Percentiles rank a stretch among this genome's conserved stretches.
phyloP scores from a whole-genome alignment of 2,888 invertebrate genomes.

The Drosophila cognata region DNA sequence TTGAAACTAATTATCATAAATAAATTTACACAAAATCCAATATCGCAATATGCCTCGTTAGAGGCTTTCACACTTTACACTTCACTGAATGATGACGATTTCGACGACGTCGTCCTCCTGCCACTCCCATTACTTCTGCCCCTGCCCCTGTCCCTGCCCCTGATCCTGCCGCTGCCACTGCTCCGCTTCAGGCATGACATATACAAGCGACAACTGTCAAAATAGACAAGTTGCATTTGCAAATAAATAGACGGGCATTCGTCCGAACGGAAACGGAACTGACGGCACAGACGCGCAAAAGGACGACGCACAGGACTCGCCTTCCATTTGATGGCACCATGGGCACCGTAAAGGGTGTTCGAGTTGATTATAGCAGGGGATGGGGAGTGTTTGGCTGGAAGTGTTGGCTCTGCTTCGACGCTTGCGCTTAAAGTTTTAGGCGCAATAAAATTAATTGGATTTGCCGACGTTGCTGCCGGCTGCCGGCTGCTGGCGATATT shows the following conservation, averaged over 20 bases:
- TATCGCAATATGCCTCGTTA: constrained; percentile 76
- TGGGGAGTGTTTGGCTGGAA: background rate
- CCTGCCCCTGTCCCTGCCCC: background rate
- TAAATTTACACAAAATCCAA: constrained; percentile 79
- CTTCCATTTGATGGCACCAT: constrained; percentile 36
- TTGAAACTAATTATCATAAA: constrained; percentile 80
- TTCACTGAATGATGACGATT: constrained; percentile 52
- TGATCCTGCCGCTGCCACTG: background rate
- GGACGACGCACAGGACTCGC: constrained; percentile 17
- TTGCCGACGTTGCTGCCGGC: constrained; percentile 34
- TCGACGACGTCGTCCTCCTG: background rate
- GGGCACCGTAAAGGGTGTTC: constrained; percentile 2
- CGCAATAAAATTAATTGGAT: constrained; percentile 78
- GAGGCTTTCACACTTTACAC: constrained; percentile 76
- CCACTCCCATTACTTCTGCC: background rate
- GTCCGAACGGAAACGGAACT: constrained; percentile 73
- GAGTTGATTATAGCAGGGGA: background rate
- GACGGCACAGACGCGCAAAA: constrained; percentile 35
- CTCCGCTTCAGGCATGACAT: constrained; percentile 46
- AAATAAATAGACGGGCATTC: constrained; percentile 73
- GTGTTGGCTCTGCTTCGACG: constrained; percentile 61
- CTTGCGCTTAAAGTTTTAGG: constrained; percentile 76
- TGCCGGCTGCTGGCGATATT: constrained; percentile 2
- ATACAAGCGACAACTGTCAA: constrained; percentile 78
- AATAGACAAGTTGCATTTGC: constrained; percentile 78